Percentiles rank a stretch among this genome's conserved stretches.
phyloP scores from a whole-genome alignment of 2,113 vertebrate species.

The Salvelinus sp. region DNA sequence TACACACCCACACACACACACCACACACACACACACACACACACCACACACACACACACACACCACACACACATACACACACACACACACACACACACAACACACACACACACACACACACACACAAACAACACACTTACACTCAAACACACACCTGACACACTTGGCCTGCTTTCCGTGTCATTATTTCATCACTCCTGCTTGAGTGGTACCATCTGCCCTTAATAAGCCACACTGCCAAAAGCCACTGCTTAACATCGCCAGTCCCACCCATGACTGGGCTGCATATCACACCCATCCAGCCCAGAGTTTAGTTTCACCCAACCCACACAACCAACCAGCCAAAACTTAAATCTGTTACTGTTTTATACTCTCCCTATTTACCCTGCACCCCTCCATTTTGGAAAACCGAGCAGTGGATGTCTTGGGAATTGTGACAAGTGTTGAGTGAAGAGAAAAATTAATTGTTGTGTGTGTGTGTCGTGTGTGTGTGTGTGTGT shows the following conservation, averaged over 20 bases:
- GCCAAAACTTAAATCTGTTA: constrained; percentile 42
- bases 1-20: too few relatives aligned
- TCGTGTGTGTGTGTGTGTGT: neutral
- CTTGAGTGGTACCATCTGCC: constrained; percentile 80
- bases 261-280: too few relatives aligned
- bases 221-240: constrained; percentile 69
- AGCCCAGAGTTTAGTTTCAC: constrained; percentile 43
- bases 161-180: constrained; percentile 41
- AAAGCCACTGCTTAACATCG: constrained; percentile 61
- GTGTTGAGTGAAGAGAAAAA: neutral
- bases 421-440: neutral
- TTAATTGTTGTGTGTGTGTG: neutral
- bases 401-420: neutral
- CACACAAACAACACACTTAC: too few relatives aligned
- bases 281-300: constrained; percentile 26
- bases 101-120: too few relatives aligned
- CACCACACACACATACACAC: too few relatives aligned
- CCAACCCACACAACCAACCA: too few relatives aligned
- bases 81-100: too few relatives aligned
- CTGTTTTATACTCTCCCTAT: constrained; percentile 16
- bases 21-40: too few relatives aligned
- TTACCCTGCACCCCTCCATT: neutral
- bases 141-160: too few relatives aligned
- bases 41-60: too few relatives aligned
- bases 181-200: constrained; percentile 82